Base-by-base conservation (phyloP, 2,797 vertebrate genomes). In the Chelon labrosus region DNA sequence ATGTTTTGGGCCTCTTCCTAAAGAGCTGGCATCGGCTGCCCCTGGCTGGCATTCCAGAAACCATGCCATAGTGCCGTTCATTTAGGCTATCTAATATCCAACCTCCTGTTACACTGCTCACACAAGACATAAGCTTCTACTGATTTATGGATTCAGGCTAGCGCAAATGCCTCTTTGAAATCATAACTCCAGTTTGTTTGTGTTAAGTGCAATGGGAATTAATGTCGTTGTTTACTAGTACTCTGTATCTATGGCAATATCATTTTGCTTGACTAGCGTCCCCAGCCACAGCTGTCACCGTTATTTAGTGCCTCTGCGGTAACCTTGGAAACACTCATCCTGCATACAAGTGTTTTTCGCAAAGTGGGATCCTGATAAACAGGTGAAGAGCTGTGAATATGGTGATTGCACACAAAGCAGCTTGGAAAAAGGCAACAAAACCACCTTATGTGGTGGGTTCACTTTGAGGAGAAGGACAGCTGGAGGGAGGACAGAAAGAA, bases 271-370 rank as follows among this genome's bases (percentile, higher is more conserved):
- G 89, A 92, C 82, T 83, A 83, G 80, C 88, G 80, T 90, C 86
- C 88, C 87, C 76, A 88, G 91, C 71, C 86, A 83, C 91, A 92
- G 88, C 90, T 92, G 92, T 87, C 90, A 91, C 84, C 79, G 83
- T 91, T 90, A 91, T 93, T 91, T 92, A 92, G 81, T 89, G 86
- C 84, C 85, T 88, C 89, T 77, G 82, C 66, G 52, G 92, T 93
- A 91, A 90, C 92, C 92, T 88, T 93, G 92, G 92, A 87, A 93
- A 93, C 92, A 83, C 89, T 84, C 86, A 74, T 61, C 80, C 76
- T 63, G 77, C 82, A 59, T 67, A 73, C 74, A 79, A 87, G 89
- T 89, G 89, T 31, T 88, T 90, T 86, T 81, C 79, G 62, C 80
- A 74, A 90, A 89, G 73, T 79, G 80, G 82, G 82, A 83, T 77